Evolutionary conservation across 2,797 vertebrate genomes (phyloP).

Genomic region (Orientallactaga sibirica): DNA sequence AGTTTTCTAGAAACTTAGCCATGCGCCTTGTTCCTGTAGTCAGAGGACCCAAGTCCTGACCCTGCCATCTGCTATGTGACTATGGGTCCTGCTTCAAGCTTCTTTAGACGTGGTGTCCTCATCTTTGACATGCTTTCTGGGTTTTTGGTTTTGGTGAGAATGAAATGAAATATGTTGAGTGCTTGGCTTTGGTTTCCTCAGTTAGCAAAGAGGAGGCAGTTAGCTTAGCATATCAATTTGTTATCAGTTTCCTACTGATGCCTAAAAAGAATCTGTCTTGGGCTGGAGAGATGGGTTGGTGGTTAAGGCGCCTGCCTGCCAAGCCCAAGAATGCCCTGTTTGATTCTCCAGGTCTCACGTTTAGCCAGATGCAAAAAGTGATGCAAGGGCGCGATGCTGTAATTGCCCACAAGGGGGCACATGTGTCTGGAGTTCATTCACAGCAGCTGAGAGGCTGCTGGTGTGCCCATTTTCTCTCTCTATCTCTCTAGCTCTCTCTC

Average conservation of each 20-base stretch:
- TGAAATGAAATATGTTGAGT: neutral
- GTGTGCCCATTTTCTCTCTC: too few relatives aligned
- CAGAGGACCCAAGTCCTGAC: neutral
- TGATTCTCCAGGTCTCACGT: too few relatives aligned
- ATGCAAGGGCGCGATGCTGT: too few relatives aligned
- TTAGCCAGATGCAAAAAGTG: too few relatives aligned
- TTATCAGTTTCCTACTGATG: neutral
- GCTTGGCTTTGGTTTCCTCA: neutral
- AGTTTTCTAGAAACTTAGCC: neutral
- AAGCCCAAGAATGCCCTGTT: too few relatives aligned
- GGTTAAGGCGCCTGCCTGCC: too few relatives aligned
- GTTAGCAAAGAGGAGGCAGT: neutral
- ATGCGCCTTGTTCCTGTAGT: neutral
- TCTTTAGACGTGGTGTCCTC: neutral
- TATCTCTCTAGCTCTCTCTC: too few relatives aligned
- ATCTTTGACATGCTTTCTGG: neutral
- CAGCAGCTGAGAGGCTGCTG: too few relatives aligned
- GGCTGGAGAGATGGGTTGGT: too few relatives aligned
- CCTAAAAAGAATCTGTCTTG: neutral
- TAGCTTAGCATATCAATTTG: slow-evolving; percentile 11
- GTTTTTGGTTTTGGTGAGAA: slow-evolving; percentile 21
- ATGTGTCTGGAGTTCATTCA: too few relatives aligned
- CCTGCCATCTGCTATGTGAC: neutral
- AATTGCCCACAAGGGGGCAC: too few relatives aligned
- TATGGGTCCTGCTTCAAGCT: neutral